phyloP scores from a whole-genome alignment of 2,888 invertebrate genomes.

The Subacronicta megacephala region DNA sequence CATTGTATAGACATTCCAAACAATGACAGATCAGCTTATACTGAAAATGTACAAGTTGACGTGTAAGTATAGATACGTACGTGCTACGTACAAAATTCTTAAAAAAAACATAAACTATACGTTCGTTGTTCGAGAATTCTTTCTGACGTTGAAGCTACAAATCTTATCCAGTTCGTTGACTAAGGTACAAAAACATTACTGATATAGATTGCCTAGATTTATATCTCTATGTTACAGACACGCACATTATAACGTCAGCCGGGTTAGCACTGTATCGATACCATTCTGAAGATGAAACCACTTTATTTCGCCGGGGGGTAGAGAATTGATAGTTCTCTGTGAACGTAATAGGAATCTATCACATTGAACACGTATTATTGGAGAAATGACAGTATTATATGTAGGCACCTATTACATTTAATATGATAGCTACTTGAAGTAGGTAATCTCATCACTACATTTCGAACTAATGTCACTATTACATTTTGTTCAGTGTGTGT shows the following conservation, averaged over 20 bases:
- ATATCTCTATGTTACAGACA: slow-evolving; percentile 39
- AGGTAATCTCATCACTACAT: too few relatives aligned
- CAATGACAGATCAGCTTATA: too few relatives aligned
- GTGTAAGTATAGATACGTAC: too few relatives aligned
- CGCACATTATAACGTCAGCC: slow-evolving; percentile 44
- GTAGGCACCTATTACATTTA: not conserved
- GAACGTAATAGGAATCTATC: slow-evolving; percentile 20
- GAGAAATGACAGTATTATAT: slow-evolving; percentile 2
- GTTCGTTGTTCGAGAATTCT: slow-evolving; percentile 20
- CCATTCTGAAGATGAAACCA: slow-evolving; percentile 41
- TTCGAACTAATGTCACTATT: too few relatives aligned
- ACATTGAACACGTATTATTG: slow-evolving; percentile 12
- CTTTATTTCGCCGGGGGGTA: slow-evolving; percentile 38
- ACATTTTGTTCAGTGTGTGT: too few relatives aligned
- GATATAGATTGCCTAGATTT: slow-evolving; percentile 26
- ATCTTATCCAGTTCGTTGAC: slow-evolving; percentile 44
- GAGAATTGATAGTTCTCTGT: slow-evolving; percentile 13
- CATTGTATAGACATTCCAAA: too few relatives aligned
- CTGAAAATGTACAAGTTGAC: too few relatives aligned
- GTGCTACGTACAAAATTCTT: slow-evolving; percentile 14
- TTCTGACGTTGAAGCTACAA: slow-evolving; percentile 30
- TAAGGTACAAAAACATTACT: slow-evolving; percentile 32
- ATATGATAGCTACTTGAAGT: too few relatives aligned
- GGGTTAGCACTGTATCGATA: slow-evolving; percentile 36
- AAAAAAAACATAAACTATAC: slow-evolving; percentile 14